Percentiles rank a stretch among this genome's conserved stretches.
phyloP scores from a whole-genome alignment of 2,888 invertebrate species.

The Artemia sinica region DNA sequence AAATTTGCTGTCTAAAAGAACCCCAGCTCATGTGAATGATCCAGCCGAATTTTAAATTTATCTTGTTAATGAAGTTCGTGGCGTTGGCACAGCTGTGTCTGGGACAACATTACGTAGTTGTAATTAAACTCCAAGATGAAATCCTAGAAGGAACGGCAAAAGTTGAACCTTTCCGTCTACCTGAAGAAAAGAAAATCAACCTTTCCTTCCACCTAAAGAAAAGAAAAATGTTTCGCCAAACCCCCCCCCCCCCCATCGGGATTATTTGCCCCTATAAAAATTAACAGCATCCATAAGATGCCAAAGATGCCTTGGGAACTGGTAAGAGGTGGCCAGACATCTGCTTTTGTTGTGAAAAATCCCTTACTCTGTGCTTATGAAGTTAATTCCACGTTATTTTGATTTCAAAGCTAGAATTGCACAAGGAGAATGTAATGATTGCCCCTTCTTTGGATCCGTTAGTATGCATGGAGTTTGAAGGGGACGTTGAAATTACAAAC shows the following conservation, averaged over 20 bases:
- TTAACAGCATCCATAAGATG: constrained; percentile 91
- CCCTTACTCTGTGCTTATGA: too few species aligned
- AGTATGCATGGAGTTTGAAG: constrained; percentile 96
- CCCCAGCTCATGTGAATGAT: constrained; percentile 63
- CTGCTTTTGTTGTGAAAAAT: constrained; percentile 88
- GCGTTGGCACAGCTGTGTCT: constrained; percentile 93
- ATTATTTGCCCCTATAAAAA: constrained; percentile 71
- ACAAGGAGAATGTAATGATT: constrained; percentile 98
- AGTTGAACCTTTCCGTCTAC: too few species aligned
- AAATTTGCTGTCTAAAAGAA: constrained; percentile 74
- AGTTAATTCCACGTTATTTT: too few species aligned
- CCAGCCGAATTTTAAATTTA: constrained; percentile 96
- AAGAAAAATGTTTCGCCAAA: too few species aligned
- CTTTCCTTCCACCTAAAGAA: too few species aligned
- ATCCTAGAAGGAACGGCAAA: constrained; percentile 89
- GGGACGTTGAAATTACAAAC: constrained; percentile 89
- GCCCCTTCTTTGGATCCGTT: constrained; percentile 76
- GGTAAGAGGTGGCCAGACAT: constrained; percentile 93
- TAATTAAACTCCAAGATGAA: constrained; percentile 74
- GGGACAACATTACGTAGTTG: constrained; percentile 87
- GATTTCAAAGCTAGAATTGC: constrained; percentile 66
- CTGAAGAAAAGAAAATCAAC: too few species aligned
- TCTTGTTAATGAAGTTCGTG: constrained; percentile 91
- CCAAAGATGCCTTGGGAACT: constrained; percentile 53
- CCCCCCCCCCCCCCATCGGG: too few species aligned